A percentile compares a stretch with the other conserved stretches of the same genome.
phyloP scores from a whole-genome alignment of 2,888 invertebrate species.

The Erebia epiphron region DNA sequence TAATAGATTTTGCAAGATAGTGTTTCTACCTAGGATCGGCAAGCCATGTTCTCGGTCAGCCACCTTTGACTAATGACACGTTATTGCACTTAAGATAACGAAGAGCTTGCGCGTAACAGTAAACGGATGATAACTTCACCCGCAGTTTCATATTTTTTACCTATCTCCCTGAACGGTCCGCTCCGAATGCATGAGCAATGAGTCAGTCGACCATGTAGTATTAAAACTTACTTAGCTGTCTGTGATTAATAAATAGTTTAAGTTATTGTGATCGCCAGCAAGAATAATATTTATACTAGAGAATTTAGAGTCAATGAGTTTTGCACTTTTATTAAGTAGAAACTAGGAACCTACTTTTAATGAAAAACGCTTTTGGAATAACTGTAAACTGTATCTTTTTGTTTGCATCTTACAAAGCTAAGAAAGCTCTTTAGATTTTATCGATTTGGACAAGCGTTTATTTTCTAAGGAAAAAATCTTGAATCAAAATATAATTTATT shows the following conservation, averaged over 20 bases:
- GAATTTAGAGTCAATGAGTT: neutral
- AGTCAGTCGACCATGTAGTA: constrained; percentile 69
- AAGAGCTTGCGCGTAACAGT: constrained; percentile 73
- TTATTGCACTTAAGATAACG: constrained; percentile 68
- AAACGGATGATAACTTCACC: constrained; percentile 76
- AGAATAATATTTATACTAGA: neutral
- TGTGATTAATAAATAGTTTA: neutral
- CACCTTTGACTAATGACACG: constrained; percentile 78
- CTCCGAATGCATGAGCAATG: constrained; percentile 79
- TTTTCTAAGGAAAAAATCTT: no score
- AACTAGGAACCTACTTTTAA: neutral
- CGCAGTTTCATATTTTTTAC: constrained; percentile 74
- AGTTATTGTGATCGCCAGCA: neutral
- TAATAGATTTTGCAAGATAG: constrained; percentile 6
- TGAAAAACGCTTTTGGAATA: neutral
- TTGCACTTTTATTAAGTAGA: no score
- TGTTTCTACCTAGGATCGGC: constrained; percentile 28
- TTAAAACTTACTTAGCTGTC: constrained; percentile 13
- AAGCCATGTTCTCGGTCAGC: constrained; percentile 65
- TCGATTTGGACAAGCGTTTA: neutral
- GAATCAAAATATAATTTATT: no score
- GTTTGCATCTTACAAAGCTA: neutral
- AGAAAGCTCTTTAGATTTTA: neutral
- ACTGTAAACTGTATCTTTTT: neutral
- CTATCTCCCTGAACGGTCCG: constrained; percentile 73